Evolutionary conservation across 1,140 invertebrate species (phyloP), one percentile per base, ranked within the genome.

Genomic region (Diuraphis noxia): DNA sequence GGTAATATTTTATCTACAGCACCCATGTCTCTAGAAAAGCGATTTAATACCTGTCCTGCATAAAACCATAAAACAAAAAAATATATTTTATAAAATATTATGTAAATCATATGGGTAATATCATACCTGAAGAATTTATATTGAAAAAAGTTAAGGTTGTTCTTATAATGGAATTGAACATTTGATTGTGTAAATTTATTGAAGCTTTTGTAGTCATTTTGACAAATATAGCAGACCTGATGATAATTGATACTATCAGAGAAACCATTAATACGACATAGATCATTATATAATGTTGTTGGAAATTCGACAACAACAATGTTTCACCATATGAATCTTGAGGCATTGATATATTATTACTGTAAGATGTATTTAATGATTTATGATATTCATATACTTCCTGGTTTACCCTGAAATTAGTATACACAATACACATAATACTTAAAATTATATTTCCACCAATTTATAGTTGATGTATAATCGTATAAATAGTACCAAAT

Each of bases 1-100:
- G 98, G 98, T n/a, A 99, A 94, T 2, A 96, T 93, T 94, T 99
- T 98, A 93, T 99, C 98, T 92, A 98, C 95, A 1, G 96, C 95
- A 1, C 97, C 97, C 93, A 97, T 95, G 92, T 97, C 96, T 94
- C 97, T 97, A 2, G 96, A 96, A 93, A 97, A 97, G 63, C 96
- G 93, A 93, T 97, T 97, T 7, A 97, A 93, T 40, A 97, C 96
- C 82, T 96, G 93, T 3, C 96, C 96, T 94, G 92, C 41, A 93
- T 93, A 88, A 81, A n/a, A n/a, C n/a, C n/a, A n/a, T n/a, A n/a
- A n/a, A n/a, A n/a, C n/a, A 92, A 92, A 91, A 63, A 17, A 0
- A 63, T n/a, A n/a, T 10, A 63, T 17, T n/a, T 63, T 6, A n/a
- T n/a, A 10, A 13, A n/a, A 63, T 63, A n/a, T 13, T 49, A 49